Evolutionary conservation across 2,113 vertebrate species (phyloP).

Genomic region (Platichthys flesus): DNA sequence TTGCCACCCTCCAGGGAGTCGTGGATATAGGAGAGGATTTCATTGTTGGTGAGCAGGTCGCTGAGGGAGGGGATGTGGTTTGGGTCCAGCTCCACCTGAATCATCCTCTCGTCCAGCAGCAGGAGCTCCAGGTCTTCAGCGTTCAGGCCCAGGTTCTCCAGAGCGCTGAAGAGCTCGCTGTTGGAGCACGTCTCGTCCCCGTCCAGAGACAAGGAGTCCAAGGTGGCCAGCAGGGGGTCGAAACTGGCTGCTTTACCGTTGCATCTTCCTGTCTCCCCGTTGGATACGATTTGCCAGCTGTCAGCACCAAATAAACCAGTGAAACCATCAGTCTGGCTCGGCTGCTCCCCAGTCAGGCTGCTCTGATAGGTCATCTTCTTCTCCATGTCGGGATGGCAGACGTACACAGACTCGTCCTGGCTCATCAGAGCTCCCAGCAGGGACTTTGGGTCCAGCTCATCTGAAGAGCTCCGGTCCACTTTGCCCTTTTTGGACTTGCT

Average conservation of each 20-base stretch:
- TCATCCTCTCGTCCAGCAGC: slow-evolving; percentile 85
- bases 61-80: slow-evolving; percentile 56
- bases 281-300: slow-evolving; percentile 7
- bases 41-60: slow-evolving; percentile 70
- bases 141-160: slow-evolving; percentile 83
- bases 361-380: slow-evolving; percentile 50
- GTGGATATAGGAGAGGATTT: slow-evolving; percentile 81
- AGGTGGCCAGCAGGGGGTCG: slow-evolving; percentile 78
- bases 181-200: slow-evolving; percentile 79
- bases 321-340: not conserved
- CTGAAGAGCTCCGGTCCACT: slow-evolving; percentile 55
- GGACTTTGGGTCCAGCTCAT: slow-evolving; percentile 68
- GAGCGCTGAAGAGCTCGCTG: slow-evolving; percentile 76
- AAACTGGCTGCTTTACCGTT: slow-evolving; percentile 33
- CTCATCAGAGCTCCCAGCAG: slow-evolving; percentile 76
- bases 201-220: slow-evolving; percentile 80
- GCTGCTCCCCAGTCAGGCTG: slow-evolving; percentile 52
- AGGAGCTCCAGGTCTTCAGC: slow-evolving; percentile 85
- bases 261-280: slow-evolving; percentile 15
- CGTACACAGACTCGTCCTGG: slow-evolving; percentile 77
- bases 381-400: slow-evolving; percentile 64
- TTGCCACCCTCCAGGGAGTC: slow-evolving; percentile 45
- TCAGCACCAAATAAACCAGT: slow-evolving; percentile 44
- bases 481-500: slow-evolving; percentile 74
- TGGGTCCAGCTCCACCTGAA: slow-evolving; percentile 78